phyloP scores from a whole-genome alignment of 2,113 vertebrate genomes.

The Corythornis madagascariensis region DNA sequence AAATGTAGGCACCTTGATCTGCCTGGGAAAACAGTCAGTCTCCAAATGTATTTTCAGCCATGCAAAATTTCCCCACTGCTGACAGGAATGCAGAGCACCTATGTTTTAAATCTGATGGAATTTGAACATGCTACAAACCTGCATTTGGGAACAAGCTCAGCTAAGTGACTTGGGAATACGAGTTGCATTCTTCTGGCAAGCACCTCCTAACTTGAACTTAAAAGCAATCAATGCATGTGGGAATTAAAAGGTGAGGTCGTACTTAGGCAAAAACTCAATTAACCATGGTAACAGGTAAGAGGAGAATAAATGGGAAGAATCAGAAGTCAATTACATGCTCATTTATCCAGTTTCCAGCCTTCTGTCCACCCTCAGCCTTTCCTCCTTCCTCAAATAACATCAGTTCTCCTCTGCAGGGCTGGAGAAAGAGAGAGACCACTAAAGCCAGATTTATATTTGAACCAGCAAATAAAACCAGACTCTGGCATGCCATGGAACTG shows the following conservation, averaged over 20 bases:
- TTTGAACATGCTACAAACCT: background rate
- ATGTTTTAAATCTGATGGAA: background rate
- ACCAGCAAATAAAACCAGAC: background rate
- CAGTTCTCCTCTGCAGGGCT: background rate
- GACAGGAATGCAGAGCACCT: background rate
- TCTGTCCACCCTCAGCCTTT: background rate
- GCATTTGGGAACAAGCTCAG: background rate
- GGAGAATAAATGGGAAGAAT: background rate
- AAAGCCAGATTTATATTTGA: constrained; percentile 6
- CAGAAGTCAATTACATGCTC: background rate
- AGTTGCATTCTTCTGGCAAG: background rate
- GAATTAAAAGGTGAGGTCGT: background rate
- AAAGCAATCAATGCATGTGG: background rate
- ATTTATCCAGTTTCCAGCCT: background rate
- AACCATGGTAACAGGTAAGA: background rate
- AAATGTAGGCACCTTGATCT: background rate
- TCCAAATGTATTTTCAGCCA: background rate
- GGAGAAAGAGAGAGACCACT: background rate
- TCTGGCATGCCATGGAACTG: background rate
- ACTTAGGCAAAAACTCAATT: background rate
- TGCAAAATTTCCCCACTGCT: background rate
- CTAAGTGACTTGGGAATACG: background rate
- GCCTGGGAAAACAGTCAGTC: background rate
- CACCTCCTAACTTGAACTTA: background rate
- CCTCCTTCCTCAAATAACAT: background rate